Evolutionary conservation across 2,888 invertebrate species (phyloP), one percentile per base, ranked within the genome.

Genomic region (Artemia sinica): DNA sequence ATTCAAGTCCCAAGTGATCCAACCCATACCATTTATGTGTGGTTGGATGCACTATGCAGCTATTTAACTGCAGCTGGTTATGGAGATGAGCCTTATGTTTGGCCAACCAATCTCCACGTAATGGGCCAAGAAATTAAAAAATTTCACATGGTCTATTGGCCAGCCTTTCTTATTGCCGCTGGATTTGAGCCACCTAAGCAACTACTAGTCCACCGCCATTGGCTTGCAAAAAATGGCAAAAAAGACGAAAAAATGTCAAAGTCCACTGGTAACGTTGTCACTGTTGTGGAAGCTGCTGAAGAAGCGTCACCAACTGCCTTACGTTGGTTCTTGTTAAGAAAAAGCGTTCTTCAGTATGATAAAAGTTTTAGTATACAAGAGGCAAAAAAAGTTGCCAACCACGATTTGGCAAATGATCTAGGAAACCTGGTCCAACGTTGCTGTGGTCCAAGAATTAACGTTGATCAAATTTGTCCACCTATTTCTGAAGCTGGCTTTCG

Each of bases 91-190:
- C 49, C 49, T 52, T 72, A 76, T 63, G 76, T 78, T 68, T 97
- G 96, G 96, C 97, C 97, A 0, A 88, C 93, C 0, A 84, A 86
- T 73, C 81, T 90, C 67, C 98, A 98, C 74, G 86, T 83, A 50
- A 85, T 98, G 66, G 98, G 98, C 14, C 98, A 98, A 81, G 98
- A 98, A 78, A 98, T 98, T 77, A 82, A 97, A 52, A 96, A 92
- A 89, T 98, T 98, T 79, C 97, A 98, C 80, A 94, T 91, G n/a
- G 84, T 97, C 71, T 97, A 92, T 80, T 98, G 97, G 97, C 97
- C 97, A 1, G 94, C 96, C 13, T 95, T 98, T 79, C 82, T 98
- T 9, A 85, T 98, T 78, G 97, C 93, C 0, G 86, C 86, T 18
- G 86, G 84, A 13, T 79, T 94, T 74, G 85, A 87, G 72, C 89